Evolutionary conservation across 2,797 vertebrate genomes (phyloP).

Genomic region (Sebastes hopkinsi): DNA sequence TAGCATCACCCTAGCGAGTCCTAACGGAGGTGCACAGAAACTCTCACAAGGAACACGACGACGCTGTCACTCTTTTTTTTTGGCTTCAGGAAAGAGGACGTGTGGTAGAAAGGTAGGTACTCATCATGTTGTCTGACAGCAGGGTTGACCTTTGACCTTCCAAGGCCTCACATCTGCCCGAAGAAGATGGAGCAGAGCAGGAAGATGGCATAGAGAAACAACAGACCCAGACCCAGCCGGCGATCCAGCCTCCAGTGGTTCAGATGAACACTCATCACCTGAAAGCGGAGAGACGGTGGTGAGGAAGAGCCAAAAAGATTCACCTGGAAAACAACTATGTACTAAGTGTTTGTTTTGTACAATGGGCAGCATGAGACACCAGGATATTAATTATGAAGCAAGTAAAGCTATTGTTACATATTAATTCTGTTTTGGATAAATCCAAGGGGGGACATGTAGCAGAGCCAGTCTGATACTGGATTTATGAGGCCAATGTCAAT

Average conservation of each 20-base stretch:
- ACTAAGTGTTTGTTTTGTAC: background rate
- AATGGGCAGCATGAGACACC: background rate
- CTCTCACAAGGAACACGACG: constrained; percentile 32
- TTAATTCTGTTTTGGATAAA: background rate
- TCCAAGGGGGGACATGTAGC: background rate
- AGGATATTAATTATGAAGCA: background rate
- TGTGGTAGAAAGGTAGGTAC: constrained; percentile 25
- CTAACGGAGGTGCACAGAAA: constrained; percentile 38
- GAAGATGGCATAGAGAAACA: constrained; percentile 85
- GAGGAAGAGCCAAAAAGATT: background rate
- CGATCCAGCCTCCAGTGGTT: constrained; percentile 86
- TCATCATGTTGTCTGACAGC: constrained; percentile 14
- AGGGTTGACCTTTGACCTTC: constrained; percentile 31
- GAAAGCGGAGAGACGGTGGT: background rate
- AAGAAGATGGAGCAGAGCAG: constrained; percentile 86
- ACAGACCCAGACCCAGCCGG: constrained; percentile 79
- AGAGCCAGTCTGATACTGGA: background rate
- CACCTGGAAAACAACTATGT: background rate
- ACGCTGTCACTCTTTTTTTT: constrained; percentile 24
- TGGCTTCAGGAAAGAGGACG: constrained; percentile 46
- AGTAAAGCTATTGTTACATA: background rate
- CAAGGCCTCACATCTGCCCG: constrained; percentile 79
- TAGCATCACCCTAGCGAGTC: constrained; percentile 11
- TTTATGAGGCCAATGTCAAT: background rate
- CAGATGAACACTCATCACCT: constrained; percentile 84